Base-by-base conservation (phyloP, 2,113 vertebrate species). In the Melospiza georgiana region DNA sequence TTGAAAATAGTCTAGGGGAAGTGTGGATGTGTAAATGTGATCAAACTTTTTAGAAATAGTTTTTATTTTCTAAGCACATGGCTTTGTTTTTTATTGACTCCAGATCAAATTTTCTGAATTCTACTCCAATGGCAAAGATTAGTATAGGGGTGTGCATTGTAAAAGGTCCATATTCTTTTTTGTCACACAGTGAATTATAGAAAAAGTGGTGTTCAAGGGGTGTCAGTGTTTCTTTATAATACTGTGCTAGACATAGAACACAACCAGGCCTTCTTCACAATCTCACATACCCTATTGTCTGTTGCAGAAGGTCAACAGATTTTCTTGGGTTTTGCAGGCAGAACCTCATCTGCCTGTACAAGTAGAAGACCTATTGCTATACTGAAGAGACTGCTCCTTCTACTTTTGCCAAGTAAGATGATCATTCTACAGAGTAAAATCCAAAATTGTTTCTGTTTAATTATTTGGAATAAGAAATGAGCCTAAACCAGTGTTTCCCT, bases 61-160 rank as follows among this genome's bases (percentile, higher is more conserved):
- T 72, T 94, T 97, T 95, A 88, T 97, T 97, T 93, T 94, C 58
- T 74, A 82, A 90, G 77, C 44, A 63, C 59, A 67, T 89, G 33
- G 51, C 77, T 97, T 96, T 94, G 69, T 73, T 96, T 95, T 92
- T 96, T 96, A 85, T 92, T 96, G 86, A 73, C 89, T 87, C 77
- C 43, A 48, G 65, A 93, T 93, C 51, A 94, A 37, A 86, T 92
- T 94, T 93, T 52, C 84, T 90, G 66, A 96, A 57, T 93, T 92
- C 58, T 94, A 8, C 55, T 86, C 75, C 79, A 87, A 43, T 15
- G 18, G 62, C 37, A 66, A 90, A 84, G 31, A 71, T 85, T 67
- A 55, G 4, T 33, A 18, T 66, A 71, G 12, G 8, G 9, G 17
- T 63, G 21, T 57, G 18, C 35, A 6, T 61, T 83, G 48, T 74